These are phyloP conservation scores for Numenius arquata DNA, from an alignment of 2,113 vertebrate genomes.

Conservation along the genomic window DNA sequence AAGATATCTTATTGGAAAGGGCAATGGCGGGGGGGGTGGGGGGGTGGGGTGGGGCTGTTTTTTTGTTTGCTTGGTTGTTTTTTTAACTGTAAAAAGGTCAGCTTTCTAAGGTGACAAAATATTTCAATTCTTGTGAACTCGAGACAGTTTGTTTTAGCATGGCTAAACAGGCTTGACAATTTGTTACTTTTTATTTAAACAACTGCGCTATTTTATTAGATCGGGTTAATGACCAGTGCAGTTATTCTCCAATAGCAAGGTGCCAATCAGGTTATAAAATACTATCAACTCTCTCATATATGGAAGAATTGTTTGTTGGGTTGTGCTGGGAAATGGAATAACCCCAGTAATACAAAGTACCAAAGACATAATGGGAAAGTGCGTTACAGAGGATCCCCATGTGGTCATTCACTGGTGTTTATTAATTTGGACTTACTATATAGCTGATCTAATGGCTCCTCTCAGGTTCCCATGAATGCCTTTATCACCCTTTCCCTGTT, in stretches of 20 bases:
- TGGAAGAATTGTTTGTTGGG: background rate
- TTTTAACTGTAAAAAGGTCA: background rate
- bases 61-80: background rate
- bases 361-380: background rate
- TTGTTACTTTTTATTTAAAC: background rate
- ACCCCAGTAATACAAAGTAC: background rate
- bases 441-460: background rate
- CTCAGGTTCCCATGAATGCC: background rate
- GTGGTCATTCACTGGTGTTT: background rate
- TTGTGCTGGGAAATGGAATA: background rate
- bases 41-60: fast-evolving
- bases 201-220: background rate
- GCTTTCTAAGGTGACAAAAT: background rate
- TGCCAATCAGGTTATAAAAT: background rate
- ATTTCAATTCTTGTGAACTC: background rate
- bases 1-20: background rate
- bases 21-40: no score
- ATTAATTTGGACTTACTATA: background rate
- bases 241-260: background rate
- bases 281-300: background rate
- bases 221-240: background rate
- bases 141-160: background rate
- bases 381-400: background rate
- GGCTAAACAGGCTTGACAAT: background rate
- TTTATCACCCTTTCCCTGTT: background rate